phyloP scores from a whole-genome alignment of 2,888 invertebrate genomes.

The Nematopogon swammerdamellus region DNA sequence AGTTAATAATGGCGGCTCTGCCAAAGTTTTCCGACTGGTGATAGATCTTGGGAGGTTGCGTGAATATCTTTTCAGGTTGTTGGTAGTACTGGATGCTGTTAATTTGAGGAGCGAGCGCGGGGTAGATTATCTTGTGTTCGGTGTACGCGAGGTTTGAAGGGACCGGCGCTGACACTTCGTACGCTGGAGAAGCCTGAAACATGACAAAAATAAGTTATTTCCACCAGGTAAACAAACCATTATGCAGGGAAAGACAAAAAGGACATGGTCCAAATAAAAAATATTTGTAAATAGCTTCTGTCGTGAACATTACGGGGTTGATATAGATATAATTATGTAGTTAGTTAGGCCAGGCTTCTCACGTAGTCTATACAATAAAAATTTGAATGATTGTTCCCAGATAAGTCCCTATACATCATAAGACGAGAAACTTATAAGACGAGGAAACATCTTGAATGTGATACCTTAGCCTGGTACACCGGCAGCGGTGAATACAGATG shows the following conservation, averaged over 20 bases:
- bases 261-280: too few relatives aligned
- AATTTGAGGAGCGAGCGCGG: slow-evolving; percentile 11
- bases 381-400: too few relatives aligned
- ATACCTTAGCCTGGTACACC: slow-evolving; percentile 32
- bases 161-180: slow-evolving; percentile 33
- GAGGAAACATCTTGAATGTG: too few relatives aligned
- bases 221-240: too few relatives aligned
- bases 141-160: slow-evolving; percentile 34
- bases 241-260: too few relatives aligned
- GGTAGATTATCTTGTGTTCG: slow-evolving; percentile 24
- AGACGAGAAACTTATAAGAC: too few relatives aligned
- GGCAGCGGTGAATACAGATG: slow-evolving; percentile 36
- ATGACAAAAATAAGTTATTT: neutral
- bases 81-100: slow-evolving; percentile 9
- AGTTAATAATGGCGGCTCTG: neutral
- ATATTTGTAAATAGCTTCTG: too few relatives aligned
- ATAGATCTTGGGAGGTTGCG: slow-evolving; percentile 12
- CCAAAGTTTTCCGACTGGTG: slow-evolving; percentile 5
- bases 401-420: too few relatives aligned
- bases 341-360: too few relatives aligned
- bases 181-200: slow-evolving; percentile 29
- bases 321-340: too few relatives aligned
- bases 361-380: too few relatives aligned
- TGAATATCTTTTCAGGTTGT: slow-evolving; percentile 10
- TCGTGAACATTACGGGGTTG: too few relatives aligned